Base-by-base conservation (phyloP, 2,113 vertebrate genomes). In the Ctenodactylus gundi region DNA sequence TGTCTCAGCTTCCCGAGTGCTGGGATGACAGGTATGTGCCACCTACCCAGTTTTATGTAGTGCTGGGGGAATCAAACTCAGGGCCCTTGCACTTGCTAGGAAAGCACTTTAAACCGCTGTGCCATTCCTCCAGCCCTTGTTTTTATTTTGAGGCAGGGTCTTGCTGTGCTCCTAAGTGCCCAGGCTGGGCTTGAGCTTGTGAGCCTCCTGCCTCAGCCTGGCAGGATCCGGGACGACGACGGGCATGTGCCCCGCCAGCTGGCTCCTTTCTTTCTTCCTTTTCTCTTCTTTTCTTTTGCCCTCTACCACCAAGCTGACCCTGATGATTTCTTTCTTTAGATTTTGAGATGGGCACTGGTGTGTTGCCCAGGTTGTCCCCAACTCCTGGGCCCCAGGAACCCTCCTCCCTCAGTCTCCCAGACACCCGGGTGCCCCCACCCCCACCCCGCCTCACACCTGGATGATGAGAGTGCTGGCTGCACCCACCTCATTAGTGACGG, bases 281-380 rank as follows among this genome's bases (percentile, higher is more conserved):
- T n/a, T n/a, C 6, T 15, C 23, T n/a, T 84, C 49, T 21, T 7
- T 7, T 62, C 11, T 0, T 2, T 58, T 36, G 27, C 15, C 0
- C 29, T 31, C 72, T 20, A 10, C 72, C 15, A 6, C 72, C 34
- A 51, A 34, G 2, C 5, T 34, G 44, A 34, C 31, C 29, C 34
- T 65, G 12, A 44, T n/a, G 55, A 25, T 7, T 25, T 55, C 23
- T 17, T 9, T 57, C 53, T 21, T 73, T 73, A 6, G 18, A 9
- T 44, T 23, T 78, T 31, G 27, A 44, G 27, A 15, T 46, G 70
- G 13, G 39, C 14, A 41, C 44, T 72, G 39, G 21, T 72, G 25
- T 27, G 2, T 46, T 31, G 15, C 44, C 31, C 44, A 15, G 5
- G 15, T 31, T 10, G 29, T 14, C 29, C 29, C 13, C 44, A 31